Percentiles rank a stretch among this genome's conserved stretches.
These are phyloP conservation scores for Nymphalis urticae DNA, from an alignment of 2,888 invertebrate species.

Conservation along the genomic window DNA sequence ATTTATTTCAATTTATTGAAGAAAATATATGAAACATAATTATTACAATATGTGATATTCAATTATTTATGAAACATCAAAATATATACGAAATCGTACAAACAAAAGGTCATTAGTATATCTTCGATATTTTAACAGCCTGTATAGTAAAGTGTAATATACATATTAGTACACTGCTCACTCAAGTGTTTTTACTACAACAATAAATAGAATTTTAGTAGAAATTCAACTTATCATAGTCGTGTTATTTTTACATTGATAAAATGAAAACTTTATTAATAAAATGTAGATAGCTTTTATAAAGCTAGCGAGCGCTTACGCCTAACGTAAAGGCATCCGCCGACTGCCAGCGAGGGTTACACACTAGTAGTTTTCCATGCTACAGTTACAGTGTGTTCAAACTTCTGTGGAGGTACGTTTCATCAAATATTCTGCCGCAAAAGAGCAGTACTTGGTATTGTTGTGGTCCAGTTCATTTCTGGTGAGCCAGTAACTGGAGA, in stretches of 20 bases:
- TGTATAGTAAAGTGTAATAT: background rate
- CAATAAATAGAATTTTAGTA: background rate
- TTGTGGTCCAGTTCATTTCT: too few relatives aligned
- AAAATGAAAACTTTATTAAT: slow-evolving; percentile 6
- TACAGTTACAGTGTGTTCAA: too few relatives aligned
- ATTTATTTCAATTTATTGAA: slow-evolving; percentile 35
- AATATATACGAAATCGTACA: background rate
- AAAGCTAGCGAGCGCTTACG: background rate
- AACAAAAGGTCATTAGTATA: background rate
- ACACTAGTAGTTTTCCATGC: too few relatives aligned
- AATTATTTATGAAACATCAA: background rate
- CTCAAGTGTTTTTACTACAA: background rate
- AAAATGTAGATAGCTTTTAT: background rate
- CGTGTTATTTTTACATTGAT: background rate
- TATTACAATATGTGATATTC: background rate
- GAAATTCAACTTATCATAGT: background rate
- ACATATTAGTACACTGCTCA: background rate
- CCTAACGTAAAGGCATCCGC: too few relatives aligned
- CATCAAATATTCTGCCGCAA: too few relatives aligned
- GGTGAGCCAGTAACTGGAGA: too few relatives aligned
- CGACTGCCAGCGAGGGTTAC: too few relatives aligned
- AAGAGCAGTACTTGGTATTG: too few relatives aligned
- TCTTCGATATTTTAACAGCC: slow-evolving; percentile 3
- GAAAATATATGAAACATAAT: slow-evolving; percentile 20
- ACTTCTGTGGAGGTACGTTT: too few relatives aligned